Conservation (phyloP, 2,888 invertebrate species). For the Hydrotaea diabolus region DNA sequence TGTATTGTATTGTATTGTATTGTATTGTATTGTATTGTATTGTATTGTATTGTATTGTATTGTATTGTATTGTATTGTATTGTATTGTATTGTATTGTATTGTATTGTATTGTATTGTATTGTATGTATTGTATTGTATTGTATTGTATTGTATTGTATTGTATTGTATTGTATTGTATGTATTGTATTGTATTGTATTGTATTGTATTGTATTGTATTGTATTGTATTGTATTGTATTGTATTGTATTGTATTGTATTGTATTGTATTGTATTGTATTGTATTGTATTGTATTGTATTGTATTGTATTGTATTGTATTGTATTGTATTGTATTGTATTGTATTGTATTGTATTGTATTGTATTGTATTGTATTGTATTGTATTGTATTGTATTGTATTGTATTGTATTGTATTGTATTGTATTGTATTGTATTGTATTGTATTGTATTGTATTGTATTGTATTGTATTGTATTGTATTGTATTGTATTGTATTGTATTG, state of each 20-base stretch:
- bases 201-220: conserved; percentile 34
- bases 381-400: conserved; percentile 45
- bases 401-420: conserved; percentile 51
- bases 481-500: conserved; percentile 50
- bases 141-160: too few species aligned
- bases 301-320: conserved; percentile 44
- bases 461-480: conserved; percentile 48
- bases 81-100: conserved; percentile 48
- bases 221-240: conserved; percentile 55
- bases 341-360: conserved; percentile 44
- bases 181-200: too few species aligned
- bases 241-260: conserved; percentile 58
- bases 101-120: conserved; percentile 41
- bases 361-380: conserved; percentile 42
- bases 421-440: conserved; percentile 51
- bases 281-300: conserved; percentile 52
- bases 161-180: too few species aligned
- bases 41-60: conserved; percentile 28
- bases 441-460: conserved; percentile 44
- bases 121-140: too few species aligned
- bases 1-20: conserved; percentile 39
- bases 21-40: conserved; percentile 33
- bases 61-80: conserved; percentile 47
- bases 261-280: conserved; percentile 54
- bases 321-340: conserved; percentile 43